Percentiles rank a stretch among this genome's conserved stretches.
phyloP scores from a whole-genome alignment of 2,797 vertebrate species.

The Cebuella pygmaea region DNA sequence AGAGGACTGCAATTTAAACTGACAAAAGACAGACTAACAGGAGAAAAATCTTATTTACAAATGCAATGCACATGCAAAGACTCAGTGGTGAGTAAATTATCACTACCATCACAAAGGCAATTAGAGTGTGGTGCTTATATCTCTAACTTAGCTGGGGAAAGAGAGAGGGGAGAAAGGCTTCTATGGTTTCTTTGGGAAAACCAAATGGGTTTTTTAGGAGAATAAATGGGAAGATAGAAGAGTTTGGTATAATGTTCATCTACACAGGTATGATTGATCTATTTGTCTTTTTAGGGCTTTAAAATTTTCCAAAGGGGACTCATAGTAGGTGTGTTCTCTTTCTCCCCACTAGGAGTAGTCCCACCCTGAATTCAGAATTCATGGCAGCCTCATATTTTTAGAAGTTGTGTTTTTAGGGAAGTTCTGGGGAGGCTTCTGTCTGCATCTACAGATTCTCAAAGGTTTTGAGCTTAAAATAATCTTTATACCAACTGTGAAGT shows the following conservation, averaged over 20 bases:
- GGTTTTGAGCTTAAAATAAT: neutral
- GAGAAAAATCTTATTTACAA: neutral
- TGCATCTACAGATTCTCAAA: neutral
- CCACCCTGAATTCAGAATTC: neutral
- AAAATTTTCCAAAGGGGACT: neutral
- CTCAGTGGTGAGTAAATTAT: neutral
- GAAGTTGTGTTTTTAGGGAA: neutral
- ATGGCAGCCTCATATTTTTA: neutral
- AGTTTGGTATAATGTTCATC: neutral
- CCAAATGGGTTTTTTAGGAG: neutral
- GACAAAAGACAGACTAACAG: neutral
- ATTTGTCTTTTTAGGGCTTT: neutral
- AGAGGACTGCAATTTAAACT: neutral
- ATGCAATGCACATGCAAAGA: neutral
- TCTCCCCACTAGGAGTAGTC: neutral
- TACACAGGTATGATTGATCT: neutral
- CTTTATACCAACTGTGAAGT: neutral
- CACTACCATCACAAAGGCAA: neutral
- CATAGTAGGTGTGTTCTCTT: neutral
- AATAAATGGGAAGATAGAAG: neutral
- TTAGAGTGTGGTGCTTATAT: neutral
- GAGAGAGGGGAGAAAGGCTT: neutral
- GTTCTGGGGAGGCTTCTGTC: neutral
- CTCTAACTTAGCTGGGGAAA: neutral
- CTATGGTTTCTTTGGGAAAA: neutral